A percentile compares a stretch with the other conserved stretches of the same genome.
Conservation (phyloP, 2,797 vertebrate genomes). For the Lepus townsendii region DNA sequence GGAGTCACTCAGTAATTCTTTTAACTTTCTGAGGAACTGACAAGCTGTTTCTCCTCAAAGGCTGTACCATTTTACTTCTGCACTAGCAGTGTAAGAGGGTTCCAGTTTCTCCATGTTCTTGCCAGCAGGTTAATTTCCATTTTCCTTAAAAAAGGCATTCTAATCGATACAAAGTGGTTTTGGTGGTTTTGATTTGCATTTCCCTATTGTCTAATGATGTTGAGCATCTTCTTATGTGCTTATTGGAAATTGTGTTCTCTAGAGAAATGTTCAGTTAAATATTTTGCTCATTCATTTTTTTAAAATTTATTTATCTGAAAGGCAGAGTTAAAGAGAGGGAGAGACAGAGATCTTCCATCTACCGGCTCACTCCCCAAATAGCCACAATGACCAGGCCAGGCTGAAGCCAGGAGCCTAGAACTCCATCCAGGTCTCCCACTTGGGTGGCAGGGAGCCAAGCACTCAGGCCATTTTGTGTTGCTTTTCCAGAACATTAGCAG, state of each 20-base stretch:
- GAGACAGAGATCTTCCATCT: no score
- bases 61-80: background rate
- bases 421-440: no score
- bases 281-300: background rate
- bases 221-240: no score
- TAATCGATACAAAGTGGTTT: background rate
- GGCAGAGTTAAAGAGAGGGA: no score
- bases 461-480: no score
- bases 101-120: background rate
- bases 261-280: conserved; percentile 17
- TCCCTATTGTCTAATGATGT: background rate
- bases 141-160: background rate
- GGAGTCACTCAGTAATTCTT: no score
- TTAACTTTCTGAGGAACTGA: background rate
- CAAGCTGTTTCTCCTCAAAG: background rate
- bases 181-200: conserved; percentile 22
- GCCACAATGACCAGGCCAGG: no score
- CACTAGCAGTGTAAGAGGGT: background rate
- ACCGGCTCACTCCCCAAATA: no score
- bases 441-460: no score
- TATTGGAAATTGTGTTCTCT: background rate
- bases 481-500: no score
- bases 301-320: background rate
- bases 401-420: no score
- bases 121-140: background rate